phyloP scores from a whole-genome alignment of 1,140 invertebrate species.

The Cydia amplana region DNA sequence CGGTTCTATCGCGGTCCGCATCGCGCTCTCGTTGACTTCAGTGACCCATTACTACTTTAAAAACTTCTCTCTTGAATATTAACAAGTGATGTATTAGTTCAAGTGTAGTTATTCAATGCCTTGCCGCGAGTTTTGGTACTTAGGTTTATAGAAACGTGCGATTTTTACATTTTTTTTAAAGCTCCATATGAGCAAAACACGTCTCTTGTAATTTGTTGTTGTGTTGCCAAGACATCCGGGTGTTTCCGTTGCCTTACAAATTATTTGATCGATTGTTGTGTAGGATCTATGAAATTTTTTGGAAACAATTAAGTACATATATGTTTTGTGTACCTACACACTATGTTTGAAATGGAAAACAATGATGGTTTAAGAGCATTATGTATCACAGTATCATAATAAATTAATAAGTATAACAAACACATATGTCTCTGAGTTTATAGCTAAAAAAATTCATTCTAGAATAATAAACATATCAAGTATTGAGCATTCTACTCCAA shows the following conservation, averaged over 20 bases:
- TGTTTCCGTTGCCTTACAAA: conserved; percentile 49
- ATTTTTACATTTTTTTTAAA: conserved; percentile 50
- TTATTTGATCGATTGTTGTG: conserved; percentile 39
- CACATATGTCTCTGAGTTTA: not conserved
- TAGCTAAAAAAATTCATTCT: not conserved
- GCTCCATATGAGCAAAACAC: conserved; percentile 65
- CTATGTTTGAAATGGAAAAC: conserved; percentile 42
- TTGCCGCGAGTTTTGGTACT: conserved; percentile 60
- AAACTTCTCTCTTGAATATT: conserved; percentile 16
- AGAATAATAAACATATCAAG: not conserved
- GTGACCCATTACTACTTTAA: conserved; percentile 11
- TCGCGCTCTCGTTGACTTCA: not conserved
- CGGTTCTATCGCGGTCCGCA: conserved; percentile 34
- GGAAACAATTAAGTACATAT: conserved; percentile 24
- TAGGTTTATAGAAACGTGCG: conserved; percentile 44
- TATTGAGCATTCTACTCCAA: not conserved
- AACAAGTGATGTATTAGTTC: conserved; percentile 20
- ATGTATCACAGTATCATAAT: not conserved
- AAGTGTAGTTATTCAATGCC: conserved; percentile 47
- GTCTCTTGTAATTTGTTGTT: conserved; percentile 73
- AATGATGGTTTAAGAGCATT: conserved; percentile 25
- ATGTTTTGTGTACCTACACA: not conserved
- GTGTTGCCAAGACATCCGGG: conserved; percentile 71
- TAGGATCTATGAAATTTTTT: conserved; percentile 26
- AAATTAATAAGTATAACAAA: not conserved